Conservation (phyloP, 1,140 invertebrate genomes). For the Arion vulgaris region DNA sequence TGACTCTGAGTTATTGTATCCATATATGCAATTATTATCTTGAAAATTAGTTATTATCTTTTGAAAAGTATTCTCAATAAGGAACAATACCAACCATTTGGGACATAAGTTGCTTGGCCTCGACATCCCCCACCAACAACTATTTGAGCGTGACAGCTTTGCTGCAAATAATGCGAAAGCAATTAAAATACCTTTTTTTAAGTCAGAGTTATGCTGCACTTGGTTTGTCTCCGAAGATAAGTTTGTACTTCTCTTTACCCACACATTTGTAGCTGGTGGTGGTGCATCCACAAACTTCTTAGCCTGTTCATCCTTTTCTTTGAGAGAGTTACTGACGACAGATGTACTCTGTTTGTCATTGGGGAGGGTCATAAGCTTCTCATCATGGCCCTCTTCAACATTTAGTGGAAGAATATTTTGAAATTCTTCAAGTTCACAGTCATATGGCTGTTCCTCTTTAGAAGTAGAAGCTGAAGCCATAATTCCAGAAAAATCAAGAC, state of each 20-base stretch:
- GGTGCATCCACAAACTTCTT: slow-evolving; percentile 38
- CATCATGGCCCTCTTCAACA: not conserved
- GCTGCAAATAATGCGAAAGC: too few relatives aligned
- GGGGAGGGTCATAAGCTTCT: not conserved
- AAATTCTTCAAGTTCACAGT: not conserved
- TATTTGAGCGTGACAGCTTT: too few relatives aligned
- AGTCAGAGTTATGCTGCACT: not conserved
- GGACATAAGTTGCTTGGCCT: too few relatives aligned
- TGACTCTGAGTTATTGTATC: too few relatives aligned
- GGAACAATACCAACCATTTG: too few relatives aligned
- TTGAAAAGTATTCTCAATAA: too few relatives aligned
- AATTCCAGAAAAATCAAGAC: not conserved
- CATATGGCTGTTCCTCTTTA: slow-evolving; percentile 8
- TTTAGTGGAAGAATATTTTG: slow-evolving; percentile 11
- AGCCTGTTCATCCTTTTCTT: slow-evolving; percentile 2
- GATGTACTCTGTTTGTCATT: slow-evolving; percentile 3
- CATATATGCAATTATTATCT: too few relatives aligned
- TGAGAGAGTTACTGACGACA: not conserved
- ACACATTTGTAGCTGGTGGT: slow-evolving; percentile 33
- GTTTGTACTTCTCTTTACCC: slow-evolving; percentile 24
- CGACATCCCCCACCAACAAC: too few relatives aligned
- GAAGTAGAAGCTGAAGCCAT: slow-evolving; percentile 33
- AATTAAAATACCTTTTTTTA: not conserved
- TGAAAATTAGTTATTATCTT: too few relatives aligned
- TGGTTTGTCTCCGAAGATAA: not conserved